A percentile compares a stretch with the other conserved stretches of the same genome.
Evolutionary conservation across 2,888 invertebrate genomes (phyloP).

Genomic region (Tanytarsus gracilentus): DNA sequence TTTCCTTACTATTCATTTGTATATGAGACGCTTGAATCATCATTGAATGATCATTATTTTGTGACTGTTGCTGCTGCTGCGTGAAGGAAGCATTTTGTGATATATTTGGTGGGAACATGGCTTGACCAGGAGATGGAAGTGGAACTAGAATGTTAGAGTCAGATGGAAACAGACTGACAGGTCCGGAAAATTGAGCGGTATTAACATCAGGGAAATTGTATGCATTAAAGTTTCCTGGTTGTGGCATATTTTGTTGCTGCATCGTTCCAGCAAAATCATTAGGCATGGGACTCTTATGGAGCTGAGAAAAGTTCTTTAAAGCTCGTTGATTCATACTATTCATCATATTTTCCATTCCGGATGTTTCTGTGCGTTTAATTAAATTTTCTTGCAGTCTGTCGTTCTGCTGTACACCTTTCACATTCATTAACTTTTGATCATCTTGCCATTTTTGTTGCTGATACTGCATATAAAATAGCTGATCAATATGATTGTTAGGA

Average conservation of each 20-base stretch:
- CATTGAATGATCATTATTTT: constrained; percentile 37
- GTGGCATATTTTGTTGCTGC: constrained; percentile 42
- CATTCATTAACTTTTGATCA: constrained; percentile 5
- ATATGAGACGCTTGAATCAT: constrained; percentile 49
- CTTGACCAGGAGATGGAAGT: constrained; percentile 58
- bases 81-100: constrained; percentile 47
- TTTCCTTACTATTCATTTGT: constrained; percentile 31
- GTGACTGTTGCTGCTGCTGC: constrained; percentile 5
- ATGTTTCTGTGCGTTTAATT: constrained; percentile 36
- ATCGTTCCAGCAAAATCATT: constrained; percentile 46
- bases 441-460: constrained; percentile 18
- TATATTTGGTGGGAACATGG: constrained; percentile 53
- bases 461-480: constrained; percentile 12
- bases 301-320: constrained; percentile 30
- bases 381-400: neutral
- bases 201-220: constrained; percentile 34
- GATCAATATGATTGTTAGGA: constrained; percentile 1
- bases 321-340: constrained; percentile 31
- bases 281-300: constrained; percentile 16
- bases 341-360: constrained; percentile 36
- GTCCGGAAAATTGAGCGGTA: constrained; percentile 48
- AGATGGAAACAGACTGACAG: constrained; percentile 55
- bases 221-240: constrained; percentile 37
- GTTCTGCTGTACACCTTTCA: constrained; percentile 11
- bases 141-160: constrained; percentile 53